Evolutionary conservation across 2,797 vertebrate species (phyloP).

Genomic region (Fratercula arctica): DNA sequence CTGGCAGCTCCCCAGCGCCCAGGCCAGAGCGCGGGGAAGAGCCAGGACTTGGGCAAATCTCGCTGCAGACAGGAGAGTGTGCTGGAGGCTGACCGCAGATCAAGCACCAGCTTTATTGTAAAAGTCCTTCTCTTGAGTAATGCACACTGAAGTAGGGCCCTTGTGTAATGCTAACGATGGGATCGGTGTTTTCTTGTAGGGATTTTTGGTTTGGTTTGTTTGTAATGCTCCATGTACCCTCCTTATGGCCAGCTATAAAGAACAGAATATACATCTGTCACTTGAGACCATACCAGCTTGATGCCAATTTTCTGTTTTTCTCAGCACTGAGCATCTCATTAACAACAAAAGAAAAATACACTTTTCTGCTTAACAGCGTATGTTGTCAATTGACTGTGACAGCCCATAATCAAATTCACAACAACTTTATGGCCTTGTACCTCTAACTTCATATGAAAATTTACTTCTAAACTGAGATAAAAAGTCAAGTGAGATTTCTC

Average conservation of each 20-base stretch:
- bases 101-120: neutral
- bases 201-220: neutral
- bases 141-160: neutral
- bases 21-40: neutral
- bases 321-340: neutral
- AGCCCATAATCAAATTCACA: neutral
- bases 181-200: neutral
- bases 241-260: neutral
- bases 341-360: neutral
- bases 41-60: neutral
- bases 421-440: neutral
- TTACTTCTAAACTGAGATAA: neutral
- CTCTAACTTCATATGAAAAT: neutral
- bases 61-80: neutral
- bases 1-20: neutral
- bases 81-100: neutral
- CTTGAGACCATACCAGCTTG: neutral
- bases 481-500: neutral
- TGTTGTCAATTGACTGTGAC: neutral
- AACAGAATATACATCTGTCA: neutral
- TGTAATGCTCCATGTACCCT: neutral
- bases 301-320: neutral
- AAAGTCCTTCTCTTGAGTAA: neutral
- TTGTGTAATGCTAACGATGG: neutral
- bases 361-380: neutral